Base-by-base conservation (phyloP, 2,797 vertebrate genomes). In the Meriones psammophilus region DNA sequence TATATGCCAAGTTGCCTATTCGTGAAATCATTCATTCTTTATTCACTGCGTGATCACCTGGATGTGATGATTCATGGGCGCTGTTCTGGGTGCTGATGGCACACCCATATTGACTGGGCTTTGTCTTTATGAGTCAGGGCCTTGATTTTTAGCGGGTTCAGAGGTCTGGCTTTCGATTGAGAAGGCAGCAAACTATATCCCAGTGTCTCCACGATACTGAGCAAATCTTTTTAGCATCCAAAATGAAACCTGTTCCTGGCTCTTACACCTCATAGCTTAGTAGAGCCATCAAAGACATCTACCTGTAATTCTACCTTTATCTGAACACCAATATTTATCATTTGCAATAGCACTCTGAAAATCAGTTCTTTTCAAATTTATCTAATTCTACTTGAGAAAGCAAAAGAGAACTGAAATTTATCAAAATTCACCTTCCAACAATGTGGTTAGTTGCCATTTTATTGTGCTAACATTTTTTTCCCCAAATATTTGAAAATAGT, bases 381-480 rank as follows among this genome's bases (percentile, higher is more conserved):
- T 62, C n/a, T 89, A 96, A 94, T 13, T 77, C 64, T 14, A 58
- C 26, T 39, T 93, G 84, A 93, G 42, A 94, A 96, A 91, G n/a
- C 85, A 89, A 76, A 89, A 87, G 42, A 62, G 85, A 92, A 64
- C 91, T 71, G 46, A 60, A 50, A 60, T 86, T 91, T 71, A 88
- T 66, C 24, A 46, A 91, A 83, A 60, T 94, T 94, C 39, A 79
- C 73, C 69, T 92, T 91, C 62, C 68, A 94, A 69, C 7, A 88
- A 20, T 33, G 60, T 88, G 60, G 36, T 71, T 91, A 92, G 15
- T 50, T 95, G 73, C 14, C 54, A 74, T 36, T 88, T 96, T 76
- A 87, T 71, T 71, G 1, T 33, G 28, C 17, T 62, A 74, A 42
- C 26, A 18, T 60, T 89, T 93, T 50, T 39, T 76, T 9, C 9